Conservation (phyloP, 2,797 vertebrate genomes). For the Perodicticus potto region DNA sequence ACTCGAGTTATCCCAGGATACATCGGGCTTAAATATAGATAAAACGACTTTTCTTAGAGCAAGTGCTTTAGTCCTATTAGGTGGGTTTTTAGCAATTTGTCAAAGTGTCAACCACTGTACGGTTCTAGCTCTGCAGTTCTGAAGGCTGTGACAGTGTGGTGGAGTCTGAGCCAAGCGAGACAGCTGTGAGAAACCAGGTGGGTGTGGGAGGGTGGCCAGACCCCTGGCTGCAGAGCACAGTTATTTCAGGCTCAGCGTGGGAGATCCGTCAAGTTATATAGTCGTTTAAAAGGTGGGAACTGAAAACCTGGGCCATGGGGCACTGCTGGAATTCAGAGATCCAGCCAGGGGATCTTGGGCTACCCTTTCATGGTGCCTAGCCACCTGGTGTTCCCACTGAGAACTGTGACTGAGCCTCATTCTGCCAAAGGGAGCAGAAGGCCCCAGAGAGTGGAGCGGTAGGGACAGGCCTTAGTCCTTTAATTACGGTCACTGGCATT, state of each 20-base stretch:
- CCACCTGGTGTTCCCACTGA: background rate
- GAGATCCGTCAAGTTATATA: background rate
- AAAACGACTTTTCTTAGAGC: constrained; percentile 21
- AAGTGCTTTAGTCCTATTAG: constrained; percentile 51
- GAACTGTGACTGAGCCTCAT: background rate
- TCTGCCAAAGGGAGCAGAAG: background rate
- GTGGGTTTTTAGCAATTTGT: constrained; percentile 49
- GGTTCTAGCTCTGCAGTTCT: background rate
- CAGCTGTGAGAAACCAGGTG: background rate
- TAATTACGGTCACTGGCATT: background rate
- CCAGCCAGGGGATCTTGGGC: background rate
- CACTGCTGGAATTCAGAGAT: background rate
- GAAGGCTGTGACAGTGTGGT: background rate
- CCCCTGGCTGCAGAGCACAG: no score
- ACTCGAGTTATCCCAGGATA: constrained; percentile 46
- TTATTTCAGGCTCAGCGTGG: background rate
- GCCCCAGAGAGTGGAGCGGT: background rate
- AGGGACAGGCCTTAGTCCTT: background rate
- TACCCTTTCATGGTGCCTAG: fast-evolving
- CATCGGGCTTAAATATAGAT: constrained; percentile 55
- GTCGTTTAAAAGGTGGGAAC: background rate
- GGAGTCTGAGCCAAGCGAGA: background rate
- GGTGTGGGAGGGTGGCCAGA: background rate
- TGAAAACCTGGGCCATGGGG: background rate
- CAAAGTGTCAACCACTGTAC: background rate